A percentile compares a stretch with the other conserved stretches of the same genome.
Conservation (phyloP, 2,797 vertebrate species). For the Gouania willdenowi region DNA sequence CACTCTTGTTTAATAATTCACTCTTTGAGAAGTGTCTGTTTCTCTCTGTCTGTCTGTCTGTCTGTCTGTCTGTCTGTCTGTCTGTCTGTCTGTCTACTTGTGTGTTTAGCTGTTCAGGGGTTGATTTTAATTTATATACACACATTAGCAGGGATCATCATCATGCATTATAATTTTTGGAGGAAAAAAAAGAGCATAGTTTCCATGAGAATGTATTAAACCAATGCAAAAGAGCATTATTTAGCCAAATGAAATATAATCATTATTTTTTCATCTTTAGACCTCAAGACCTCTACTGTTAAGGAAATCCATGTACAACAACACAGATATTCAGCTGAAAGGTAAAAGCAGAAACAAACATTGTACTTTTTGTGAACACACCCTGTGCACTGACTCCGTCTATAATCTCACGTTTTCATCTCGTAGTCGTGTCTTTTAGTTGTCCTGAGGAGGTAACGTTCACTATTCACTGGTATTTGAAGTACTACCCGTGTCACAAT, state of each 20-base stretch:
- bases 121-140: no score
- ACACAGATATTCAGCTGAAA: slow-evolving; percentile 81
- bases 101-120: no score
- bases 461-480: slow-evolving; percentile 80
- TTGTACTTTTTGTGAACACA: no score
- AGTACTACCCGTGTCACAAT: slow-evolving; percentile 83
- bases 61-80: no score
- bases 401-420: background rate
- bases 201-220: no score
- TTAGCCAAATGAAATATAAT: no score
- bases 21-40: slow-evolving; percentile 24
- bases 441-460: slow-evolving; percentile 74
- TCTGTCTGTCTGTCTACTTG: no score
- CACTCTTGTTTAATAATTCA: slow-evolving; percentile 56
- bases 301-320: slow-evolving; percentile 84
- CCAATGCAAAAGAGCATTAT: no score
- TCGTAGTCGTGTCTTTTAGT: slow-evolving; percentile 67
- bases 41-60: no score
- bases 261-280: slow-evolving; percentile 52
- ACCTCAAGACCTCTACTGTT: slow-evolving; percentile 77
- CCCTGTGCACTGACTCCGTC: background rate
- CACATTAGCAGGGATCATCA: no score
- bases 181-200: no score
- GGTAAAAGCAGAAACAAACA: slow-evolving; percentile 68
- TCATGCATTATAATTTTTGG: no score